A percentile compares a stretch with the other conserved stretches of the same genome.
phyloP scores from a whole-genome alignment of 2,888 invertebrate species.

The Dasypogon diadema region DNA sequence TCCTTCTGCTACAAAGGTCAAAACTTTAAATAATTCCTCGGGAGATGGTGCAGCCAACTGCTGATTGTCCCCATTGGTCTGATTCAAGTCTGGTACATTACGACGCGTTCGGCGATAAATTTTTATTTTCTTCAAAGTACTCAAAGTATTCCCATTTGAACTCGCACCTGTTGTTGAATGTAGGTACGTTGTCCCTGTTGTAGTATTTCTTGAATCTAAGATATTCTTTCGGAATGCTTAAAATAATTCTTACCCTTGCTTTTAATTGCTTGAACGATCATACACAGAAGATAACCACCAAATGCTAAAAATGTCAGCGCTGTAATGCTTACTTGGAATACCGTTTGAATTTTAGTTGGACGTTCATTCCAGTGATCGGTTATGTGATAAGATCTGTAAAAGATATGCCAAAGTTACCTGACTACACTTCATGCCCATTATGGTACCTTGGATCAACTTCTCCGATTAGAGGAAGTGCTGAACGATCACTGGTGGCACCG shows the following conservation, averaged over 20 bases:
- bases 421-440: background rate
- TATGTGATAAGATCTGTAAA: slow-evolving; percentile 54
- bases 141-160: slow-evolving; percentile 59
- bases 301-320: slow-evolving; percentile 86
- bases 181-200: slow-evolving; percentile 66
- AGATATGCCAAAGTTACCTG: background rate
- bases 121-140: slow-evolving; percentile 65
- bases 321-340: slow-evolving; percentile 83
- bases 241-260: slow-evolving; percentile 70
- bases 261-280: slow-evolving; percentile 81
- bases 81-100: background rate
- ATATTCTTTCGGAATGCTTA: no score
- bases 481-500: background rate
- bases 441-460: background rate
- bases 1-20: slow-evolving; percentile 68
- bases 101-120: slow-evolving; percentile 63
- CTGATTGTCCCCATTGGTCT: slow-evolving; percentile 60
- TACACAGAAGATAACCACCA: slow-evolving; percentile 83
- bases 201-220: background rate
- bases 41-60: slow-evolving; percentile 64
- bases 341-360: slow-evolving; percentile 76
- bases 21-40: slow-evolving; percentile 67
- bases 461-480: slow-evolving; percentile 59
- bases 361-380: slow-evolving; percentile 62
- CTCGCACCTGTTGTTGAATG: slow-evolving; percentile 63